Evolutionary conservation across 2,113 vertebrate genomes (phyloP).

Genomic region (Hippocampus zosterae): DNA sequence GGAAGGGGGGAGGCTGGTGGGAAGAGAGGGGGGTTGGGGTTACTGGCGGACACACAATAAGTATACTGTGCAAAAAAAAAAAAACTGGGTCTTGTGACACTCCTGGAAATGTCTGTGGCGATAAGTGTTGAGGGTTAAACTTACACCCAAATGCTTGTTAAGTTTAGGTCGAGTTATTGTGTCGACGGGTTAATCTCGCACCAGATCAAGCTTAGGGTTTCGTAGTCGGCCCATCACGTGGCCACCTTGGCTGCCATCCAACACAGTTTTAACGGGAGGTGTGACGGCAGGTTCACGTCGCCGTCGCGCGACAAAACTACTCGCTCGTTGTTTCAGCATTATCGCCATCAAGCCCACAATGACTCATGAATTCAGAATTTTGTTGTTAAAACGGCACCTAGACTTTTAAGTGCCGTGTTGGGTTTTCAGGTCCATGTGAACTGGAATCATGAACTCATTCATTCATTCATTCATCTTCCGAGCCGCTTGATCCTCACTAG

Average conservation of each 20-base stretch:
- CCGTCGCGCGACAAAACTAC: slow-evolving; percentile 14
- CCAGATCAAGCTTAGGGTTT: slow-evolving; percentile 34
- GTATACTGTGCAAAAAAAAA: slow-evolving; percentile 54
- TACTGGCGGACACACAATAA: slow-evolving; percentile 63
- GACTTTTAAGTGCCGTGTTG: background rate
- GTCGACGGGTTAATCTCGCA: slow-evolving; percentile 26
- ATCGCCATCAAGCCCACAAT: slow-evolving; percentile 18
- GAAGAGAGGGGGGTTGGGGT: background rate
- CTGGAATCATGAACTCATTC: too few species aligned
- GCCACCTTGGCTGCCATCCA: slow-evolving; percentile 37
- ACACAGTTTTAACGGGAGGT: slow-evolving; percentile 20
- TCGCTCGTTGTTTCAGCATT: slow-evolving; percentile 18
- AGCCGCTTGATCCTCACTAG: too few species aligned
- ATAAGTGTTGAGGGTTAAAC: slow-evolving; percentile 26
- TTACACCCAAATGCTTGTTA: slow-evolving; percentile 9
- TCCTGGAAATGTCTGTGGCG: slow-evolving; percentile 34
- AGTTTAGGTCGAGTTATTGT: background rate
- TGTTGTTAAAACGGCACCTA: background rate
- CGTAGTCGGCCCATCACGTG: slow-evolving; percentile 42
- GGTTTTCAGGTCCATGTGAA: too few species aligned
- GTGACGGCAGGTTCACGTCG: slow-evolving; percentile 36
- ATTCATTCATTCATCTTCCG: too few species aligned
- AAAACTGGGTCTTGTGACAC: slow-evolving; percentile 71
- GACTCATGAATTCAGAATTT: background rate
- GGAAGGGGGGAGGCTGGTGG: slow-evolving; percentile 2